phyloP scores from a whole-genome alignment of 2,888 invertebrate genomes.

The Acanthosepion pharaonis region DNA sequence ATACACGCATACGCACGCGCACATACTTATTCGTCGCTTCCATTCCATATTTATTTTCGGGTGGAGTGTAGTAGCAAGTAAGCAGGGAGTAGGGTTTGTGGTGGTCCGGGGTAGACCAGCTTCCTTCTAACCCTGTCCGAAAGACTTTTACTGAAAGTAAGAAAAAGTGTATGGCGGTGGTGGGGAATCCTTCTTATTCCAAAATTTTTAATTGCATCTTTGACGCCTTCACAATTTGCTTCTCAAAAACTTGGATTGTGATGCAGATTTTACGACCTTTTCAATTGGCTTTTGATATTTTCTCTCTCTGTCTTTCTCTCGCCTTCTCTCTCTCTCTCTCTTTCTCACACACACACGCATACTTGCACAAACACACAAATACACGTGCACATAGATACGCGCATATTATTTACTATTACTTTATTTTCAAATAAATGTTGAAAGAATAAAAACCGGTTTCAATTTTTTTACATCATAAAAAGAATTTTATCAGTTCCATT shows the following conservation, averaged over 20 bases:
- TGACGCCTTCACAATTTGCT: background rate
- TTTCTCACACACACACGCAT: background rate
- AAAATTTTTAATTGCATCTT: conserved; percentile 33
- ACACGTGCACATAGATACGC: background rate
- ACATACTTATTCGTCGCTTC: background rate
- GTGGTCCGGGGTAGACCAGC: background rate
- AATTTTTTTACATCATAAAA: too few species aligned
- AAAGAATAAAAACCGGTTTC: too few species aligned
- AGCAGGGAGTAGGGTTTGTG: background rate
- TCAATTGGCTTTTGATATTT: background rate
- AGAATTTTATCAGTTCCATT: too few species aligned
- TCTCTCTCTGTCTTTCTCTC: background rate
- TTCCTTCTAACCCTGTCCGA: background rate
- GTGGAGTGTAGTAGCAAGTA: background rate
- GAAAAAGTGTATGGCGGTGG: background rate
- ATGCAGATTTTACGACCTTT: background rate
- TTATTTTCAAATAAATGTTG: too few species aligned
- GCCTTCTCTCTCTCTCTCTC: background rate
- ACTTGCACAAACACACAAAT: background rate
- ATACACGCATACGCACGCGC: too few species aligned
- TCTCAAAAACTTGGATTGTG: background rate
- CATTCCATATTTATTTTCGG: background rate
- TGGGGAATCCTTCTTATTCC: background rate
- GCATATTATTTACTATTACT: background rate
- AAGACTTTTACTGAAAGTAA: background rate